Percentiles rank a stretch among this genome's conserved stretches.
phyloP scores from a whole-genome alignment of 2,113 vertebrate genomes.

The Oryctolagus cuniculus region mOryCun1.1 NC_091453.1:74210001-74210500 shows the following conservation, averaged over 20 bases:
- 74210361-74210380: not conserved
- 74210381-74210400: not conserved
- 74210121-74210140: not conserved
- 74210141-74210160: not conserved
- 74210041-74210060: conserved; percentile 10
- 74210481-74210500: not conserved
- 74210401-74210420: not conserved
- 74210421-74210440: conserved; percentile 39
- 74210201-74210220: not conserved
- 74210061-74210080: conserved; percentile 29
- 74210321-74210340: not conserved
- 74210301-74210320: not conserved
- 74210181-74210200: not conserved
- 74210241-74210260: not conserved
- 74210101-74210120: not conserved
- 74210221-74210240: not conserved
- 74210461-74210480: not conserved
- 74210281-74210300: not conserved
- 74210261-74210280: not conserved
- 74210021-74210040: not conserved
- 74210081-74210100: not conserved
- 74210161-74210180: not conserved
- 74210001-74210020: conserved; percentile 24
- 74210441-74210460: conserved; percentile 17
- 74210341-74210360: conserved; percentile 19